Base-by-base conservation (phyloP, 2,113 vertebrate genomes). In the Tautogolabrus adspersus region DNA sequence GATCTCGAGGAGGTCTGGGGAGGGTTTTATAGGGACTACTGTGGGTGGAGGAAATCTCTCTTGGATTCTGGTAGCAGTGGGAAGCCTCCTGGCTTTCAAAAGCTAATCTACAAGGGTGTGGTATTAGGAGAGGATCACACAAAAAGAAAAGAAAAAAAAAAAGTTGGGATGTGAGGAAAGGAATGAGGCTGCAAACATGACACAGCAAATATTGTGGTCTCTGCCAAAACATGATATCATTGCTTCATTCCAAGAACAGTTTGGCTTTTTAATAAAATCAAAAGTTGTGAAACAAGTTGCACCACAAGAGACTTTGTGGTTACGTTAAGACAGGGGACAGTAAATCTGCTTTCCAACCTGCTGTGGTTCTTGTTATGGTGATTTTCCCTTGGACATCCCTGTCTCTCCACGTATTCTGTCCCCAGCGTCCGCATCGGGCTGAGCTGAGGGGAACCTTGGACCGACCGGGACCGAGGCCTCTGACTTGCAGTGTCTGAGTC, bases 11-110 rank as follows among this genome's bases (percentile, higher is more conserved):
- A 58, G 95, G 94, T 77, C 96, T 94, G 60, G 97, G 96, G 77
- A 95, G 91, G 0, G 95, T 96, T 89, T 95, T 96, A 91, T 96
- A 97, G 0, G 97, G 97, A 83, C 97, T 99, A 94, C 95, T 96
- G 87, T 97, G 95, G 16, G 95, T 93, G 0, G 96, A 97, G 46
- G 96, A 95, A 2, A 91, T 92, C 18, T 97, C 96, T 90, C 96
- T 96, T 86, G 64, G 86, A 82, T 11, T 83, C 75, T 10, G 76
- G 84, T 77, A 89, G 82, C 77, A 88, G 76, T 81, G 75, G 75
- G 58, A 88, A 61, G 84, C 73, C 69, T 67, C 83, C 77, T 89
- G 86, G 49, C 88, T 79, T 79, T 92, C 87, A 81, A 77, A 67
- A 61, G 72, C 83, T 26, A 79, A 84, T 79, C 85, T 94, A 84